Evolutionary conservation across 30 jellyfish, hydroid and myxozoan species (phyloP).

Genomic region (Turritopsis dohrnii): DNA sequence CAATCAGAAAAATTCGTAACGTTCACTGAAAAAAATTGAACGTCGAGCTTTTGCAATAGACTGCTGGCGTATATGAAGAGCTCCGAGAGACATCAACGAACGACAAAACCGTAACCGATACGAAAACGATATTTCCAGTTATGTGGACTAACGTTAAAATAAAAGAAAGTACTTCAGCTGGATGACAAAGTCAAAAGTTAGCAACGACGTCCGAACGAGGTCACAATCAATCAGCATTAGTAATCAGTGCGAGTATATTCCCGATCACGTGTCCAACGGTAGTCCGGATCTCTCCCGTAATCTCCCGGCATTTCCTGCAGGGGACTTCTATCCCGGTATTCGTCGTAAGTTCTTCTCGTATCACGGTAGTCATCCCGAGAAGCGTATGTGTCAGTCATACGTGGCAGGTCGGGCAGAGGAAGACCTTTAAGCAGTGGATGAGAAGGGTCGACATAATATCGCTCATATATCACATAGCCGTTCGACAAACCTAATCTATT

Average conservation of each 20-base stretch:
- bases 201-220: background rate
- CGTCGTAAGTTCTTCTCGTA: constrained; percentile 13
- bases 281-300: constrained; percentile 16
- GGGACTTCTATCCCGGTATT: constrained; percentile 22
- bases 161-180: no score
- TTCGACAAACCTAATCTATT: constrained; percentile 12
- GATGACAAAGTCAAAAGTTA: background rate
- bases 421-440: constrained; percentile 35
- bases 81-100: no score
- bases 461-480: constrained; percentile 36
- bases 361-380: constrained; percentile 1
- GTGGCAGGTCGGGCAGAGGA: constrained; percentile 28
- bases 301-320: background rate
- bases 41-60: no score
- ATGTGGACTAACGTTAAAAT: background rate
- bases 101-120: background rate
- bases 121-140: background rate
- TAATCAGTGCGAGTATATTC: background rate
- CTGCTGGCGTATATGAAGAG: no score
- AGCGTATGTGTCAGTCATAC: constrained; percentile 27
- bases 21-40: no score
- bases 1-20: no score
- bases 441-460: constrained; percentile 35
- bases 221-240: background rate
- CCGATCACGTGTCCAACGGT: constrained; percentile 19